These are phyloP conservation scores for Crenuchus spilurus DNA, from an alignment of 2,797 vertebrate genomes.

Conservation along the genomic window DNA sequence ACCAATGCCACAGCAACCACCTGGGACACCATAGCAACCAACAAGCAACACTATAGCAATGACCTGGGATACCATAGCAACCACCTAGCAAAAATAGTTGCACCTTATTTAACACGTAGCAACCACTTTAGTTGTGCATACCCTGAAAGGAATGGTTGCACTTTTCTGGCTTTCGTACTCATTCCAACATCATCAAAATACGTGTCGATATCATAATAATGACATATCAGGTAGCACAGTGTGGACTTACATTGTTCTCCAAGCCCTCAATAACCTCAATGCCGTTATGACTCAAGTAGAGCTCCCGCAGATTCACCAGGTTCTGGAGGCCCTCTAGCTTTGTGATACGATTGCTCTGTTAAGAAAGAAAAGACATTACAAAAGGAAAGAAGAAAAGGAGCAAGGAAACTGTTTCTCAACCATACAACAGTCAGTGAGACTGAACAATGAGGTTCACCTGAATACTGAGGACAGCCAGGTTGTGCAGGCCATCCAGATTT, in stretches of 20 bases:
- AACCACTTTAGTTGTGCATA: too few relatives aligned
- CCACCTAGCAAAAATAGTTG: too few relatives aligned
- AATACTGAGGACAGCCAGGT: conserved; percentile 93
- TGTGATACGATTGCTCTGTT: conserved; percentile 95
- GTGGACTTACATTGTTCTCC: conserved; percentile 92
- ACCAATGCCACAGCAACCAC: too few relatives aligned
- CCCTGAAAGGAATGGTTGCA: too few relatives aligned
- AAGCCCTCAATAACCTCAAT: conserved; percentile 96
- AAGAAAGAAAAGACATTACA: conserved; percentile 27
- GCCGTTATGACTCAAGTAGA: conserved; percentile 98
- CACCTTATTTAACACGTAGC: too few relatives aligned
- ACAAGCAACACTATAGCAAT: too few relatives aligned
- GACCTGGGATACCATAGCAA: too few relatives aligned
- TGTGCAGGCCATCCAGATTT: conserved; percentile 92
- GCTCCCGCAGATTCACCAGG: conserved; percentile 88
- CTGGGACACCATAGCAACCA: too few relatives aligned
- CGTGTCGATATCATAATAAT: too few relatives aligned
- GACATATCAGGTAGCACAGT: too few relatives aligned
- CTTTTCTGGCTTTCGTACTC: too few relatives aligned
- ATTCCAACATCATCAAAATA: too few relatives aligned
- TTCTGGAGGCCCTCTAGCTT: conserved; percentile 96
- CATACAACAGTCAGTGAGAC: neutral
- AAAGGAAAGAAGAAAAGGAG: neutral
- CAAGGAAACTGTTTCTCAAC: neutral
- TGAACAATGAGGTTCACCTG: conserved; percentile 80